Conservation (phyloP, 1,140 invertebrate species). For the Triops cancriformis region DNA sequence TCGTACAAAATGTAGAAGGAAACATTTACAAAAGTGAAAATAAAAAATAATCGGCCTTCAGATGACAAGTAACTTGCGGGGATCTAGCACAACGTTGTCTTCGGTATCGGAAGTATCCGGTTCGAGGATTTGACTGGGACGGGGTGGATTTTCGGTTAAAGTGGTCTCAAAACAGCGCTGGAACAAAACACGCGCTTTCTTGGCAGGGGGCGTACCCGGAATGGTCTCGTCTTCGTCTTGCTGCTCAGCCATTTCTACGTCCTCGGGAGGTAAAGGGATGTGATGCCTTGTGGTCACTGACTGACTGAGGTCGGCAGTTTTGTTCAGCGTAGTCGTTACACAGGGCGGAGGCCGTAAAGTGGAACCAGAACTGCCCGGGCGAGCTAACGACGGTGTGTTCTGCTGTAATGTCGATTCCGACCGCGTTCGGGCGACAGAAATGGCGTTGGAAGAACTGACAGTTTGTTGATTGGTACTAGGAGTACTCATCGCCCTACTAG, state of each 20-base stretch:
- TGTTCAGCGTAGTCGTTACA: not conserved
- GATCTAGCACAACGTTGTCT: not conserved
- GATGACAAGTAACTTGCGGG: not conserved
- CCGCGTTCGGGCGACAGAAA: slow-evolving; percentile 30
- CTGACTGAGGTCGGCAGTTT: not conserved
- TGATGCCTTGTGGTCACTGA: not conserved
- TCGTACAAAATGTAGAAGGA: not conserved
- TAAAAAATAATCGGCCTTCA: not conserved
- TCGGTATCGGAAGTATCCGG: slow-evolving; percentile 24
- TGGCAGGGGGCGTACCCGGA: slow-evolving; percentile 41
- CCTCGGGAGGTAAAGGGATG: not conserved
- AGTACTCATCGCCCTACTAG: slow-evolving; percentile 32
- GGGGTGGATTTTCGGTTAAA: slow-evolving; percentile 41
- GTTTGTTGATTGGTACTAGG: not conserved
- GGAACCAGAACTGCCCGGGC: slow-evolving; percentile 3
- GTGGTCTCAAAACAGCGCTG: slow-evolving; percentile 58
- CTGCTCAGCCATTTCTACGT: not conserved
- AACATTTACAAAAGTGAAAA: slow-evolving; percentile 16
- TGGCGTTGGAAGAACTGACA: not conserved
- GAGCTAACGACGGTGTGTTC: slow-evolving; percentile 2
- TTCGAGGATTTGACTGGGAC: slow-evolving; percentile 18
- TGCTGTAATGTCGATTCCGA: slow-evolving; percentile 19
- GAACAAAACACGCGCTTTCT: slow-evolving; percentile 45
- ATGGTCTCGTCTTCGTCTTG: slow-evolving; percentile 41
- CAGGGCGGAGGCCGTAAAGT: not conserved